phyloP scores from a whole-genome alignment of 1,140 invertebrate genomes.

The Drosophila nikananu region DNA sequence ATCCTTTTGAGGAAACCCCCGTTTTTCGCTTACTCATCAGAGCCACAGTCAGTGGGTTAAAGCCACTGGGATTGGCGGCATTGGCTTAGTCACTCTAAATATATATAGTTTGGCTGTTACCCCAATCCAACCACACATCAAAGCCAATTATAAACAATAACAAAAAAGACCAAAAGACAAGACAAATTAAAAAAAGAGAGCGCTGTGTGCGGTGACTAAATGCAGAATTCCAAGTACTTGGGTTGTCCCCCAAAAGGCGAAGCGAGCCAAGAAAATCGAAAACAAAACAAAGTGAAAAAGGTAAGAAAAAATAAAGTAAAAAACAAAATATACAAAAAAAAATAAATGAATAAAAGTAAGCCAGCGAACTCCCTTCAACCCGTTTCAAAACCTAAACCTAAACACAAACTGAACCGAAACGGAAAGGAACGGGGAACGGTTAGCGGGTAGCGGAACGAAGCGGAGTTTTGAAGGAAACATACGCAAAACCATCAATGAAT shows the following conservation, averaged over 20 bases:
- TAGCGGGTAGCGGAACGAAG: neutral
- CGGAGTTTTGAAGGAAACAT: slow-evolving; percentile 18
- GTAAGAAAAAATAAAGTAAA: neutral
- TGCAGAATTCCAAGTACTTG: slow-evolving; percentile 37
- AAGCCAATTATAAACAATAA: slow-evolving; percentile 2
- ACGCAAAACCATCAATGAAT: slow-evolving; percentile 64
- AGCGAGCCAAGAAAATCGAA: slow-evolving; percentile 22
- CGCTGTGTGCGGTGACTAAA: slow-evolving; percentile 27
- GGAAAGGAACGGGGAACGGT: neutral
- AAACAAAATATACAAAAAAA: slow-evolving; percentile 1
- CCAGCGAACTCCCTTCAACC: slow-evolving; percentile 43
- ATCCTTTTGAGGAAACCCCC: slow-evolving; percentile 1
- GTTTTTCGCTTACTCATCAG: slow-evolving; percentile 7
- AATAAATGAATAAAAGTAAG: slow-evolving; percentile 27
- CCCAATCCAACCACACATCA: slow-evolving; percentile 1
- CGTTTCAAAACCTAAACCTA: slow-evolving; percentile 3
- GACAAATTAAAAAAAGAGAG: slow-evolving; percentile 15
- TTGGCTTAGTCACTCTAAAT: slow-evolving; percentile 33
- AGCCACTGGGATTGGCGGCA: slow-evolving; percentile 11
- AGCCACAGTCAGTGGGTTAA: slow-evolving; percentile 8
- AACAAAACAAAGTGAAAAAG: slow-evolving; percentile 30
- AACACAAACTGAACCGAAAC: slow-evolving; percentile 3
- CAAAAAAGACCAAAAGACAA: slow-evolving; percentile 10
- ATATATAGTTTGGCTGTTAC: slow-evolving; percentile 3
- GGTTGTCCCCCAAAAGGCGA: slow-evolving; percentile 37